Base-by-base conservation (phyloP, 2,797 vertebrate species). In the Micromesistius poutassou region DNA sequence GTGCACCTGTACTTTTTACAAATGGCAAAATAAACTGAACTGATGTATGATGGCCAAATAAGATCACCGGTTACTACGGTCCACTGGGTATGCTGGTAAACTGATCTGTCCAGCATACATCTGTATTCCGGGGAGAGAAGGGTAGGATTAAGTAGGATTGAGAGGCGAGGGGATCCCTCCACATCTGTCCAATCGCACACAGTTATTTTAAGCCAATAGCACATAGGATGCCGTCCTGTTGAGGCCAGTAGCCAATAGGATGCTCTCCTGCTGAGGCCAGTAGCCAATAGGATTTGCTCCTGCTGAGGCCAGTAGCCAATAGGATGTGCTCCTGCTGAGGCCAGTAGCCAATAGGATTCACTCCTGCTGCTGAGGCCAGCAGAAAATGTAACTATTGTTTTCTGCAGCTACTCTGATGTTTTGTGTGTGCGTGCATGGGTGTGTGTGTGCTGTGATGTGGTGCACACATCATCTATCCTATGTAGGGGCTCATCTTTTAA, bases 401-500 rank as follows among this genome's bases (percentile, higher is more conserved):
- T 42, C 40, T 55, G 55, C 55, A 62, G 50, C 50, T 19, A 16
- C 16, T 62, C 16, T 2, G 38, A 74, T 42, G 62, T n/a, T 16
- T 16, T 66, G 62, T 19, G 25, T 74, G 35, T 81, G 72, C 79
- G 70, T 74, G 46, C 22, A 28, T 76, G 30, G 10, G 28, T 71
- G 55, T 76, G 75, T 77, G 13, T 55, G 36, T 73, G 12, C n/a
- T n/a, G n/a, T n/a, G 71, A 7, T 9, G 36, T 38, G 36, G 36
- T 38, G 35, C 80, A 66, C 79, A 68, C 73, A 33, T n/a, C n/a
- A 40, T 62, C 55, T 62, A 62, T n/a, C n/a, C n/a, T 62, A 62
- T 62, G 55, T 62, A 62, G n/a, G 46, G 46, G 25, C 74, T 71
- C 68, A 71, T 71, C 30, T 30, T 8, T 36, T 40, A 25, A 25